Evolutionary conservation across 2,888 invertebrate genomes (phyloP).

Genomic region (Mesorhabditis spiculigera): DNA sequence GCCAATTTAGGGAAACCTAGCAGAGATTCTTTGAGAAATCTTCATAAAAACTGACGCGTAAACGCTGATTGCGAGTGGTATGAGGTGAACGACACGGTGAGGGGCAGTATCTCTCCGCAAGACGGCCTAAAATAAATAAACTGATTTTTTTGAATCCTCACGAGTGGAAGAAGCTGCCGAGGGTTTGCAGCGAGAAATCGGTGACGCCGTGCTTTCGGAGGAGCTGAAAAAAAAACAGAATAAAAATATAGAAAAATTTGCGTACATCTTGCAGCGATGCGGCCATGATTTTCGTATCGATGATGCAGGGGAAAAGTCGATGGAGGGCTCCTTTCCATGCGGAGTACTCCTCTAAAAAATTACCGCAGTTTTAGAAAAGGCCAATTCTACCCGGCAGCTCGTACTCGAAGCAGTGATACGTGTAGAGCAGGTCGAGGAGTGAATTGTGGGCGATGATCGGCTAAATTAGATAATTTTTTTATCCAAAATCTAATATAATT

Average conservation of each 20-base stretch:
- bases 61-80: constrained; percentile 8
- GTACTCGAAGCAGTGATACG: constrained; percentile 20
- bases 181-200: constrained; percentile 21
- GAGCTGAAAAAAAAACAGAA: constrained; percentile 9
- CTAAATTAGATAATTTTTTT: not conserved
- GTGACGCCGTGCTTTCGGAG: constrained; percentile 19
- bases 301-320: constrained; percentile 14
- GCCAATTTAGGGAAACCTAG: not conserved
- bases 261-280: constrained; percentile 14
- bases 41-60: not conserved
- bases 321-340: constrained; percentile 17
- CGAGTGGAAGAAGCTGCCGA: constrained; percentile 23
- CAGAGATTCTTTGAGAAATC: not conserved
- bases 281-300: constrained; percentile 25
- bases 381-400: constrained; percentile 21
- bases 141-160: constrained; percentile 7
- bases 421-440: constrained; percentile 22
- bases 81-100: constrained; percentile 14
- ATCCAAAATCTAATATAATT: no score
- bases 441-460: constrained; percentile 24
- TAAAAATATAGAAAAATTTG: not conserved
- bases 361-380: not conserved
- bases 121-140: constrained; percentile 16
- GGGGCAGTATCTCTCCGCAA: constrained; percentile 22
- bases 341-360: constrained; percentile 16